Conservation (phyloP, 2,797 vertebrate genomes). For the Macropodus opercularis region DNA sequence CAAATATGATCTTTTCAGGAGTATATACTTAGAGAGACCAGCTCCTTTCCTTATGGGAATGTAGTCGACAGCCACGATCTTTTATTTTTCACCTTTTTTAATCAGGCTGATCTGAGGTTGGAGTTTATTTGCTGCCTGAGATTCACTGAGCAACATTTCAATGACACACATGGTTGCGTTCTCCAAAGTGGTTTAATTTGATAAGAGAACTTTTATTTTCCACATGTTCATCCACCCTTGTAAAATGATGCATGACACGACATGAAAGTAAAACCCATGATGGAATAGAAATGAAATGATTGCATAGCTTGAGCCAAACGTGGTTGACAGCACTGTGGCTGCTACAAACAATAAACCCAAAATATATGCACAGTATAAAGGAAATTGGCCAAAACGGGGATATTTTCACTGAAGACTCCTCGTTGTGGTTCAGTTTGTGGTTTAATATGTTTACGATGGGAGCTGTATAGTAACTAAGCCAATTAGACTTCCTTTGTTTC, state of each 20-base stretch:
- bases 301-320: constrained; percentile 9
- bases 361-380: background rate
- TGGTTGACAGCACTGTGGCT: constrained; percentile 37
- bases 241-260: constrained; percentile 38
- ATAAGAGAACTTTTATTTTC: constrained; percentile 46
- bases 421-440: no score
- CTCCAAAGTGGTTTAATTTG: constrained; percentile 51
- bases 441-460: constrained; percentile 1
- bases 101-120: constrained; percentile 27
- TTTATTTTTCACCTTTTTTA: constrained; percentile 37
- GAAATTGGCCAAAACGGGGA: constrained; percentile 9
- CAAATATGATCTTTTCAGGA: constrained; percentile 17
- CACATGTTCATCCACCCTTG: constrained; percentile 42
- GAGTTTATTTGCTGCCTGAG: constrained; percentile 38
- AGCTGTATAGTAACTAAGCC: background rate
- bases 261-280: constrained; percentile 42
- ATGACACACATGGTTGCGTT: constrained; percentile 51
- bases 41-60: background rate
- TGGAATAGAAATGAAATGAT: constrained; percentile 38
- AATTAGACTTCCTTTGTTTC: background rate
- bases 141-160: constrained; percentile 48
- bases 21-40: background rate
- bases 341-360: constrained; percentile 19
- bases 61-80: constrained; percentile 9
- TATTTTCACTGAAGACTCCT: background rate